Evolutionary conservation across 2,888 invertebrate species (phyloP).

Genomic region (Cheilosia scutellata): DNA sequence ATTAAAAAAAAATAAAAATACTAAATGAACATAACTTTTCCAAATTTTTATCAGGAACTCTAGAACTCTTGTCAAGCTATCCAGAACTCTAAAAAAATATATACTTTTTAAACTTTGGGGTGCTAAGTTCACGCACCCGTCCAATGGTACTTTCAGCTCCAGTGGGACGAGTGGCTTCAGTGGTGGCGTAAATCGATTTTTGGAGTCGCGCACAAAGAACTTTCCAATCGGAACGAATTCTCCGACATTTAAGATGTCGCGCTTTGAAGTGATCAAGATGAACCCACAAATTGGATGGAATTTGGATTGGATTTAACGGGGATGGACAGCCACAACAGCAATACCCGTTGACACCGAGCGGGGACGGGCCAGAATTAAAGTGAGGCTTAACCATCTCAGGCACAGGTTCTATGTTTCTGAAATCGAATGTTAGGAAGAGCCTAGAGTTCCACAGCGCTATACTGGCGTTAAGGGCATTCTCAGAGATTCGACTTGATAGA

Average conservation of each 20-base stretch:
- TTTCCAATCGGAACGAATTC: conserved; percentile 77
- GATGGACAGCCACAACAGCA: conserved; percentile 76
- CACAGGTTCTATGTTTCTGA: conserved; percentile 87
- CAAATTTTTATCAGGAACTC: too few species aligned
- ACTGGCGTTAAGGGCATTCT: conserved; percentile 86
- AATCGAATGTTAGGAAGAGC: conserved; percentile 84
- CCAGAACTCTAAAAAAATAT: too few species aligned
- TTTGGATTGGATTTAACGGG: conserved; percentile 78
- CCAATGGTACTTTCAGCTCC: conserved; percentile 73
- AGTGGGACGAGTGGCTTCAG: conserved; percentile 80
- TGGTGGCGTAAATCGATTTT: conserved; percentile 81
- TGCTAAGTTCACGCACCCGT: too few species aligned
- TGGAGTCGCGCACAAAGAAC: conserved; percentile 81
- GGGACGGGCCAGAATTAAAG: conserved; percentile 67
- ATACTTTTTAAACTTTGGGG: too few species aligned
- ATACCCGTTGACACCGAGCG: conserved; percentile 45
- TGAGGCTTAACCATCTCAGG: conserved; percentile 85
- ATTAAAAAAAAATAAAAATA: too few species aligned
- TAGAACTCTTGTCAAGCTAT: too few species aligned
- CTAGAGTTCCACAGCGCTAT: conserved; percentile 39
- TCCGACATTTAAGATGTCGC: conserved; percentile 81
- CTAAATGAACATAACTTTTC: too few species aligned
- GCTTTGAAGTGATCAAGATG: conserved; percentile 82
- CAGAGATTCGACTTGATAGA: conserved; percentile 86
- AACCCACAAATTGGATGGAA: conserved; percentile 81